Conservation (phyloP, 2,113 vertebrate genomes). For the Pycnonotus jocosus region DNA sequence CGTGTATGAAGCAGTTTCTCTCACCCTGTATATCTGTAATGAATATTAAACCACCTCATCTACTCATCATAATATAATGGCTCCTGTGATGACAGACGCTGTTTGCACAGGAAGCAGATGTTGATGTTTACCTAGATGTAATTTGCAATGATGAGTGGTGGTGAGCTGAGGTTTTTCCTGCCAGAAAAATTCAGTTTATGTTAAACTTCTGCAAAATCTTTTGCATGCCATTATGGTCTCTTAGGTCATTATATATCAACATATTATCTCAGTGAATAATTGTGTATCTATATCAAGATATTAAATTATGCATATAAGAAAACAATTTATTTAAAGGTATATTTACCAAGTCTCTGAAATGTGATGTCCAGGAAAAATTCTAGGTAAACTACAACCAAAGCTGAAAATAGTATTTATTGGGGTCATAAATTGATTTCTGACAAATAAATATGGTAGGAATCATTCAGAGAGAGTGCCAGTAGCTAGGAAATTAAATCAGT, state of each 20-base stretch:
- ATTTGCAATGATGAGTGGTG: constrained; percentile 28
- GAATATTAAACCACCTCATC: constrained; percentile 18
- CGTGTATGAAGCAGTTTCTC: background rate
- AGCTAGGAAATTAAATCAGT: background rate
- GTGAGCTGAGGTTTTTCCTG: background rate
- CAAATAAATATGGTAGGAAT: background rate
- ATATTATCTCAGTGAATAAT: background rate
- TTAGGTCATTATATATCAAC: background rate
- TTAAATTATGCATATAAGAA: background rate
- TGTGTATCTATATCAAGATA: background rate
- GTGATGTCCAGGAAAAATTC: background rate
- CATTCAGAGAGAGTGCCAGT: background rate
- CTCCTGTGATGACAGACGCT: constrained; percentile 19
- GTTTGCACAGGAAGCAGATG: constrained; percentile 50
- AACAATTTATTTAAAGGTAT: background rate
- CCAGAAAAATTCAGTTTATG: background rate
- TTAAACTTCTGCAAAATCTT: background rate
- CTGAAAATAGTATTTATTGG: background rate
- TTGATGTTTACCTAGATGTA: constrained; percentile 43
- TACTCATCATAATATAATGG: background rate
- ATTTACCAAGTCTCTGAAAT: background rate
- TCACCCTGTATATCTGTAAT: background rate
- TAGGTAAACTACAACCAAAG: background rate
- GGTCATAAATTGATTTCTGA: background rate
- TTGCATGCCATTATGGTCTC: background rate